phyloP scores from a whole-genome alignment of 2,888 invertebrate genomes.

The Cataglyphis altisquamis region DNA sequence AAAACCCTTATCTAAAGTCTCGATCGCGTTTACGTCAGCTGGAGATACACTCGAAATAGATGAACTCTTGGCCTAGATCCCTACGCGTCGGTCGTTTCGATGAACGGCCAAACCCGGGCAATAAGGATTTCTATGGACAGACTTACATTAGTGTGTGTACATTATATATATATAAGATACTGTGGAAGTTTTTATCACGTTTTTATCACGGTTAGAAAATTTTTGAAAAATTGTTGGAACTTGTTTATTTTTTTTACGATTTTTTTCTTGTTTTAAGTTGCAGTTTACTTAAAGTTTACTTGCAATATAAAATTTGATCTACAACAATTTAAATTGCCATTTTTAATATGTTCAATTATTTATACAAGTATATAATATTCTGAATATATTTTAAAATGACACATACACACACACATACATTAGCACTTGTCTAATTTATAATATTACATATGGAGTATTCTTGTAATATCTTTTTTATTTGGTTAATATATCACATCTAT shows the following conservation, averaged over 20 bases:
- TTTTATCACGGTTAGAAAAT: conserved; percentile 17
- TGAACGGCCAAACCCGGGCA: conserved; percentile 64
- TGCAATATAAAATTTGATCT: background rate
- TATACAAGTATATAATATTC: background rate
- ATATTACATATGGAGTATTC: background rate
- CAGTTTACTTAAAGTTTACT: background rate
- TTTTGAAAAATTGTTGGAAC: conserved; percentile 8
- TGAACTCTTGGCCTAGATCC: conserved; percentile 85
- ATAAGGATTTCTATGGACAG: conserved; percentile 51
- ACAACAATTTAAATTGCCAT: background rate
- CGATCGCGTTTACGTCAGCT: conserved; percentile 83
- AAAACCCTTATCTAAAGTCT: conserved; percentile 78
- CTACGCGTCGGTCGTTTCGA: conserved; percentile 68
- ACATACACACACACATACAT: too few species aligned
- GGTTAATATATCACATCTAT: background rate
- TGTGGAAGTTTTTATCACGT: background rate
- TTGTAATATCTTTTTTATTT: background rate
- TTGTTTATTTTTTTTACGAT: background rate
- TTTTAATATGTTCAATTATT: background rate
- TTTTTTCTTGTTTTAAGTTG: background rate
- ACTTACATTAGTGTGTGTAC: conserved; percentile 11
- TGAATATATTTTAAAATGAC: background rate
- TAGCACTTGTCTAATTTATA: background rate
- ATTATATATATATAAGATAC: background rate
- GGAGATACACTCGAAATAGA: conserved; percentile 84